These are phyloP conservation scores for Rhagonycha fulva DNA, from an alignment of 2,888 invertebrate species.

Conservation along the genomic window DNA sequence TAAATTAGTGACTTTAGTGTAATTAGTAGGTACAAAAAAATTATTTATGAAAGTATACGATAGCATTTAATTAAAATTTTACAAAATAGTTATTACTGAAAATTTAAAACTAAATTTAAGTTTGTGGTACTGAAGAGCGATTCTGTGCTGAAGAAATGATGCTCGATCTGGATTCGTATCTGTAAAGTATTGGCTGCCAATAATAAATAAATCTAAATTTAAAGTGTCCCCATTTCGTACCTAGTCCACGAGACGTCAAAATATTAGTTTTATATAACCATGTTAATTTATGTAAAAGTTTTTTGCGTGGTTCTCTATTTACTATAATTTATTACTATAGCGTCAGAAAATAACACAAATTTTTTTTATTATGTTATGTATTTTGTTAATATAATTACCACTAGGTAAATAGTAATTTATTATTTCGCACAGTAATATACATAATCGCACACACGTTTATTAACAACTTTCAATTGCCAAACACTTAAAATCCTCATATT, in stretches of 20 bases:
- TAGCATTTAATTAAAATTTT: too few species aligned
- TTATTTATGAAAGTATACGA: too few species aligned
- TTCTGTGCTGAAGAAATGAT: too few species aligned
- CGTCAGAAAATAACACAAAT: not conserved
- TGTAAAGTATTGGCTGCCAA: too few species aligned
- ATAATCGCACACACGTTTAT: not conserved
- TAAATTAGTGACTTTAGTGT: constrained; percentile 3
- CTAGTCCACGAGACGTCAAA: not conserved
- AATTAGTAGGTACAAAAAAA: too few species aligned
- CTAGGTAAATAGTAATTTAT: not conserved
- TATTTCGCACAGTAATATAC: not conserved
- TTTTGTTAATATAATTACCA: not conserved
- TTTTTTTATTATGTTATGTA: not conserved
- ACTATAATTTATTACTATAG: not conserved
- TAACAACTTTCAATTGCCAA: not conserved
- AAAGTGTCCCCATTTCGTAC: too few species aligned
- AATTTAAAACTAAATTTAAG: too few species aligned
- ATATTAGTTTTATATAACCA: not conserved
- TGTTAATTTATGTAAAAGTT: not conserved
- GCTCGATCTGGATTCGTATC: too few species aligned
- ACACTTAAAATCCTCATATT: not conserved
- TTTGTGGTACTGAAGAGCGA: too few species aligned
- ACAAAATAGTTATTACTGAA: too few species aligned
- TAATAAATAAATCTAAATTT: too few species aligned
- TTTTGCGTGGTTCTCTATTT: not conserved